These are phyloP conservation scores for Drosophila tani DNA, from an alignment of 1,140 invertebrate genomes.

Conservation along the genomic window DNA sequence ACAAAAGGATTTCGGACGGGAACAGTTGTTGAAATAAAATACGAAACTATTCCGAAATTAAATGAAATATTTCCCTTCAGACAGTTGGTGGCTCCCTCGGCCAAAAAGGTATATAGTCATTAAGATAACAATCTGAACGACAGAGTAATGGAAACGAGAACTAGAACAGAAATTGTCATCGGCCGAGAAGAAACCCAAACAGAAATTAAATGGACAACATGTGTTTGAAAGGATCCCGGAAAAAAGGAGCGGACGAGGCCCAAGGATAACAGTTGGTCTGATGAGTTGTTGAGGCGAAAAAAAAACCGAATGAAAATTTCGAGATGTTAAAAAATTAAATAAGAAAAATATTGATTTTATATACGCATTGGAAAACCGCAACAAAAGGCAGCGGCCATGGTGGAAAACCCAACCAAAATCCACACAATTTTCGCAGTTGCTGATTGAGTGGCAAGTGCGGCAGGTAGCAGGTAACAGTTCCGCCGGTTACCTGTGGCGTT, in stretches of 20 bases:
- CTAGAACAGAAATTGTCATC: conserved; percentile 79
- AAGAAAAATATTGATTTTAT: conserved; percentile 49
- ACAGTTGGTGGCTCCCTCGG: conserved; percentile 25
- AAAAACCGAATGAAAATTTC: conserved; percentile 13
- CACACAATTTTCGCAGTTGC: conserved; percentile 50
- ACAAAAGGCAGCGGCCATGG: conserved; percentile 2
- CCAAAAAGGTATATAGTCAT: conserved; percentile 78
- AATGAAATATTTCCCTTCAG: conserved; percentile 62
- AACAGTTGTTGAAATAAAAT: conserved; percentile 73
- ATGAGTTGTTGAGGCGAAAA: conserved; percentile 10
- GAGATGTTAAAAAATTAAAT: conserved; percentile 27
- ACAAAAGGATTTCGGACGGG: conserved; percentile 50
- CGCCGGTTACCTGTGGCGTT: conserved; percentile 48
- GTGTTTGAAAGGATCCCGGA: conserved; percentile 55
- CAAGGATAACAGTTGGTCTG: conserved; percentile 43
- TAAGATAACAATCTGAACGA: conserved; percentile 80
- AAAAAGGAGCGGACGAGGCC: neutral
- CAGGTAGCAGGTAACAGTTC: conserved; percentile 32
- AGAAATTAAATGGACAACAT: conserved; percentile 76
- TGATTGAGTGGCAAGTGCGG: conserved; percentile 67
- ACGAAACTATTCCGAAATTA: conserved; percentile 70
- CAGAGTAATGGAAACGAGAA: conserved; percentile 62
- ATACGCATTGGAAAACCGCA: conserved; percentile 39
- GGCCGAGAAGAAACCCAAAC: conserved; percentile 40
- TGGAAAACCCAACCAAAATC: conserved; percentile 47